Base-by-base conservation (phyloP, 2,113 vertebrate species). In the Lagopus leucura region DNA sequence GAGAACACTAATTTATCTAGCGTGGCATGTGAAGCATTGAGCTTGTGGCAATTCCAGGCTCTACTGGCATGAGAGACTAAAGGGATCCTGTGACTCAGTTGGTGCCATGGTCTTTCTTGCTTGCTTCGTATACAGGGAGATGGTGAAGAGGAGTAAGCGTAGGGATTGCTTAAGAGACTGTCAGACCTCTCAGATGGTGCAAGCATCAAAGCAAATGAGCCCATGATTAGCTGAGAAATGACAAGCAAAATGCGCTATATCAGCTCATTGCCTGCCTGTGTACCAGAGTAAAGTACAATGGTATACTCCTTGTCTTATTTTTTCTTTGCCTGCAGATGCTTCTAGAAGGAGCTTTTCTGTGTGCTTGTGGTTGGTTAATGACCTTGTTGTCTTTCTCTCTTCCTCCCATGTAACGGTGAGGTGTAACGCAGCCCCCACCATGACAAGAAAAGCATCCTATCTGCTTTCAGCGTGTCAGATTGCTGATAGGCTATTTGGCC, bases 1-100 rank as follows among this genome's bases (percentile, higher is more conserved):
- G 79, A 86, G 64, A 32, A 55, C 20, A 14, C 47, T 87, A 82
- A 61, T 75, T 91, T 90, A 57, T 91, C 70, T 82, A 57, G 55
- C 71, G 77, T 92, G 91, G 83, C 84, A 92, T 66, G 82, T 55
- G 38, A 55, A 82, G 48, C 64, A 80, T 80, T 89, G 82, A 55
- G 60, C 82, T 85, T 74, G 76, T 93, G 79, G 79, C 54, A 82
- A 36, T 94, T 86, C 67, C 75, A 54, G 72, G 40, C 58, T 76
- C n/a, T 73, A 6, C 50, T 91, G 85, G 85, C 88, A 91, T 80
- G 82, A 60, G 64, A 88, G 50, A 47, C 85, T 66, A 71, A 82
- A 91, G 72, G 50, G 67, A 80, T 94, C 55, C 42, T 82, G 72
- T 93, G 92, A 86, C 88, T 95, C 76, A 88, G 76, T 86, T 88